phyloP scores from a whole-genome alignment of 1,140 invertebrate species.

The Lutraria rhynchaena region DNA sequence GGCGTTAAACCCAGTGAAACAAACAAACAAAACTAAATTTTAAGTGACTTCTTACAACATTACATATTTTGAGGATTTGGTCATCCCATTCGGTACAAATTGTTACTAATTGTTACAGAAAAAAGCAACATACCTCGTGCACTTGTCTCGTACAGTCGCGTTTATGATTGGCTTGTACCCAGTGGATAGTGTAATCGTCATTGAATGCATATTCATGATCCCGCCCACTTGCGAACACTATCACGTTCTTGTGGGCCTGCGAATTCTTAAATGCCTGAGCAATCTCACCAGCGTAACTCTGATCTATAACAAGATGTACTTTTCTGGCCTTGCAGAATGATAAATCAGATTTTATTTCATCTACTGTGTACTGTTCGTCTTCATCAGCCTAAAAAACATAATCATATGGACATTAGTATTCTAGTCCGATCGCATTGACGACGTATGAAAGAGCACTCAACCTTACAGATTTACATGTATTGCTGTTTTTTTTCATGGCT shows the following conservation, averaged over 20 bases:
- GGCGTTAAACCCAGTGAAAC: too few relatives aligned
- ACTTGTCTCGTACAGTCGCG: slow-evolving; percentile 79
- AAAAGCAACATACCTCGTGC: slow-evolving; percentile 77
- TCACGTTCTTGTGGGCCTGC: slow-evolving; percentile 80
- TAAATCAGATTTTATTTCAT: slow-evolving; percentile 83
- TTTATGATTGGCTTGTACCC: slow-evolving; percentile 79
- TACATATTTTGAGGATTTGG: too few relatives aligned
- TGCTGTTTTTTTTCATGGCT: too few relatives aligned
- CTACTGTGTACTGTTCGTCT: slow-evolving; percentile 82
- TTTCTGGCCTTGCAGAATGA: slow-evolving; percentile 82
- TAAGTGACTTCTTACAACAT: too few relatives aligned
- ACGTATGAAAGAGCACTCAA: too few relatives aligned
- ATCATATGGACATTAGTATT: too few relatives aligned
- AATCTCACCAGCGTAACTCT: slow-evolving; percentile 83
- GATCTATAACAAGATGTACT: slow-evolving; percentile 83
- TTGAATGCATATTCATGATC: slow-evolving; percentile 80
- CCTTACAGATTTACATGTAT: too few relatives aligned
- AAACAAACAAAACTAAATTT: too few relatives aligned
- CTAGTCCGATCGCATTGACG: too few relatives aligned
- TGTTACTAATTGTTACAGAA: background rate
- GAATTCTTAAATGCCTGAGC: slow-evolving; percentile 78
- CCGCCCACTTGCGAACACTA: slow-evolving; percentile 79
- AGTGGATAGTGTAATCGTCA: slow-evolving; percentile 81
- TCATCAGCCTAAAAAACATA: slow-evolving; percentile 78
- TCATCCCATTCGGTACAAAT: too few relatives aligned